Evolutionary conservation across 2,113 vertebrate species (phyloP), one percentile per base, ranked within the genome.

Genomic region (Channa maculata): DNA sequence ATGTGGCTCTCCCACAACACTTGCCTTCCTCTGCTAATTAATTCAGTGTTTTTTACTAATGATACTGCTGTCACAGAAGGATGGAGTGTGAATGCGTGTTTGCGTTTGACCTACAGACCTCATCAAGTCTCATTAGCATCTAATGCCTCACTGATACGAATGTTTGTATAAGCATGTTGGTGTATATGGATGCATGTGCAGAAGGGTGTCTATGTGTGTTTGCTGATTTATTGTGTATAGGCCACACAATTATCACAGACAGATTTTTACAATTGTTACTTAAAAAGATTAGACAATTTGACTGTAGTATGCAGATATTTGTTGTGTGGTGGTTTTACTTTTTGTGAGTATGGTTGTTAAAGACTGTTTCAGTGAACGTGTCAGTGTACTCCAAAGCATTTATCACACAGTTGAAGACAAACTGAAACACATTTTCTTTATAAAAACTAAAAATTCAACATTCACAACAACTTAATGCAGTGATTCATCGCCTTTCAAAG

Each of bases 21-120:
- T 61, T 73, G 54, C 84, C 69, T 63, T 73, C 67, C 59, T 2
- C 53, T 48, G 58, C 55, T 88, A 79, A 90, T 85, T 62, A 79
- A 79, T 86, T 80, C 66, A 58, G 13, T 64, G 43, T 54, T 76
- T 71, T 59, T 77, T 66, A 58, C 67, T 43, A 75, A 79, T 72
- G 72, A 37, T 73, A 9, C 65, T 58, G 46, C 57, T 68, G 67
- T 70, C 54, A 72, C 66, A 59, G 48, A 62, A 53, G 62, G 71
- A 43, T 38, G 15, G 24, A 38, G 74, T 36, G 57, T 68, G 75
- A 52, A 34, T 34, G 53, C 37, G 71, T 59, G 44, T 13, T 67
- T 34, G 57, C 4, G 7, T 54, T 44, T 77, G 75, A 83, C 75
- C 77, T 71, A 55, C 58, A 77, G 60, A 75, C 79, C 75, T 65